phyloP scores from a whole-genome alignment of 2,888 invertebrate genomes.

The Caenorhabditis virilis region DNA sequence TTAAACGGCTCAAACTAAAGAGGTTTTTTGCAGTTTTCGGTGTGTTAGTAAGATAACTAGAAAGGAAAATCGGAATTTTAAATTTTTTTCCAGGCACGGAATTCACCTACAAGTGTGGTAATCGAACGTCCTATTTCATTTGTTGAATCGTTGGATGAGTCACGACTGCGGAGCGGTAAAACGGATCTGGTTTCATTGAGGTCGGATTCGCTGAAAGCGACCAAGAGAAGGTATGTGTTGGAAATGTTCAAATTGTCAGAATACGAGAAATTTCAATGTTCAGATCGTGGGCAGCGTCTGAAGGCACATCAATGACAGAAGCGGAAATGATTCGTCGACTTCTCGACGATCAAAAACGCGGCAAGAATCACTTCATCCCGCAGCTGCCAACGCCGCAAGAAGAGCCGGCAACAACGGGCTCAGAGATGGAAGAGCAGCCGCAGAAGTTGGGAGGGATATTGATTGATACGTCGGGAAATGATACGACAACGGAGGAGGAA shows the following conservation, averaged over 20 bases:
- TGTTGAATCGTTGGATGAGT: constrained; percentile 42
- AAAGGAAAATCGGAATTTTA: constrained; percentile 32
- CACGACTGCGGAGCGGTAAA: constrained; percentile 38
- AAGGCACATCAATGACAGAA: constrained; percentile 52
- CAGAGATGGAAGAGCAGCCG: constrained; percentile 10
- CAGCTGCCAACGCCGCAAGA: constrained; percentile 36
- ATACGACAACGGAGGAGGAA: constrained; percentile 35
- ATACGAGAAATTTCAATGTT: no score
- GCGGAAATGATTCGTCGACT: constrained; percentile 58
- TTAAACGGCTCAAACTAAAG: no score
- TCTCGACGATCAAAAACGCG: constrained; percentile 58
- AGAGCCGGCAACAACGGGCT: constrained; percentile 1
- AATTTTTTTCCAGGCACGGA: no score
- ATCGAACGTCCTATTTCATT: constrained; percentile 24
- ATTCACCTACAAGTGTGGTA: constrained; percentile 12
- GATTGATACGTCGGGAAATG: constrained; percentile 12
- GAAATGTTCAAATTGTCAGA: no score
- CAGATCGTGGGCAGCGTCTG: constrained; percentile 65
- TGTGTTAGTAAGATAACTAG: constrained; percentile 6
- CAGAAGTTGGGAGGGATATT: background rate
- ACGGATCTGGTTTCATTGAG: constrained; percentile 63
- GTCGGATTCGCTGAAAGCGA: constrained; percentile 64
- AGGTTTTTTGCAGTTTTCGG: no score
- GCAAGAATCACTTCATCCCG: constrained; percentile 49
- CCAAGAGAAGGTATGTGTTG: constrained; percentile 60